phyloP scores from a whole-genome alignment of 2,113 vertebrate genomes.

The Dromaius novaehollandiae region DNA sequence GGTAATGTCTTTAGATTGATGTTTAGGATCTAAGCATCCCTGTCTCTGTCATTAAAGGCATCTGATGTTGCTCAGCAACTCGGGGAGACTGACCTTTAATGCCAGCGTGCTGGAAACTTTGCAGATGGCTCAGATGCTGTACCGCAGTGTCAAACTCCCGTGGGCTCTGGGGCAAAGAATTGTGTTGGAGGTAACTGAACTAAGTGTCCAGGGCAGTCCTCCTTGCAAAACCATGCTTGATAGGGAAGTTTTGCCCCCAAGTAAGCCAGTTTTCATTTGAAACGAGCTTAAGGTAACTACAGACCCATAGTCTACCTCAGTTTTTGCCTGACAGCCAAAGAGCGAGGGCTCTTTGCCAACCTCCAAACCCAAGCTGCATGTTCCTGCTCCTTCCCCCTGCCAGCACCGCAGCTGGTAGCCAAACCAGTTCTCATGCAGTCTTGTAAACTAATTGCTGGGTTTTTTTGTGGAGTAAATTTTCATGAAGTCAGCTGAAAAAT shows the following conservation, averaged over 20 bases:
- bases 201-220: neutral
- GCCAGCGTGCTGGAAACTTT: neutral
- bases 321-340: neutral
- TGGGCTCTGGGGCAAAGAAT: fast-evolving
- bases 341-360: neutral
- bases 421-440: no score
- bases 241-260: neutral
- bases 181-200: neutral
- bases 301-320: neutral
- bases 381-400: neutral
- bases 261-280: slow-evolving; percentile 6
- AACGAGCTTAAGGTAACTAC: neutral
- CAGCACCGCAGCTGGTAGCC: neutral
- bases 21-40: neutral
- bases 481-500: neutral
- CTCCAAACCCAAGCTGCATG: neutral
- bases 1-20: neutral
- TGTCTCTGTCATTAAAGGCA: neutral
- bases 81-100: neutral
- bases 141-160: neutral
- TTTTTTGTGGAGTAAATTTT: neutral
- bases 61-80: neutral
- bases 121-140: neutral
- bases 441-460: neutral
- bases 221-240: neutral